A percentile compares a stretch with the other conserved stretches of the same genome.
Conservation (phyloP, 2,888 invertebrate genomes). For the Spialia ferax region DNA sequence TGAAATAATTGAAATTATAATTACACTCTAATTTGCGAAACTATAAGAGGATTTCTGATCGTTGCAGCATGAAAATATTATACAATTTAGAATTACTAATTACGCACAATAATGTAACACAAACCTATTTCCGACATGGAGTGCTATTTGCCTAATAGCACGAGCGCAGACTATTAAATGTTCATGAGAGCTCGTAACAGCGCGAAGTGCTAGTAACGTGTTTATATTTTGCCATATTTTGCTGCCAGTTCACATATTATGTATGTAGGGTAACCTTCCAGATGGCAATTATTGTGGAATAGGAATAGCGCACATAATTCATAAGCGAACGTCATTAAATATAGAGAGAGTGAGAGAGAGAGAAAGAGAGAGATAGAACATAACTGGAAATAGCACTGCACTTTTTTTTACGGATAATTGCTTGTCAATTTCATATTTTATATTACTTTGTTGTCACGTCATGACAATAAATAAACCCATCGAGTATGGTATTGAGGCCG, state of each 20-base stretch:
- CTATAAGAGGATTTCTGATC: neutral
- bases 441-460: no score
- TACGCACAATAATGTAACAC: conserved; percentile 29
- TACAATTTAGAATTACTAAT: conserved; percentile 20
- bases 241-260: conserved; percentile 40
- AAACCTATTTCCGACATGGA: conserved; percentile 31
- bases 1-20: no score
- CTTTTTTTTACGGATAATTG: no score
- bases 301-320: no score
- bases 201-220: conserved; percentile 37
- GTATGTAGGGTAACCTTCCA: conserved; percentile 27
- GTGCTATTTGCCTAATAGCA: conserved; percentile 39
- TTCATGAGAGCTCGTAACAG: conserved; percentile 38
- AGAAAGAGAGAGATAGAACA: no score
- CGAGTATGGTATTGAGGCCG: no score
- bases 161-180: conserved; percentile 38
- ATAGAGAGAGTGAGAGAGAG: no score
- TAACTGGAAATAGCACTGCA: no score
- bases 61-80: neutral
- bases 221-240: conserved; percentile 41
- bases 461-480: no score
- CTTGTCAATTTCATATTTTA: no score
- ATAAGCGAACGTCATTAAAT: no score
- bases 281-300: no score
- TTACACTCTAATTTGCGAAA: neutral